Percentiles rank a stretch among this genome's conserved stretches.
These are phyloP conservation scores for Blennius ocellaris DNA, from an alignment of 2,113 vertebrate genomes.

Conservation along the genomic window DNA sequence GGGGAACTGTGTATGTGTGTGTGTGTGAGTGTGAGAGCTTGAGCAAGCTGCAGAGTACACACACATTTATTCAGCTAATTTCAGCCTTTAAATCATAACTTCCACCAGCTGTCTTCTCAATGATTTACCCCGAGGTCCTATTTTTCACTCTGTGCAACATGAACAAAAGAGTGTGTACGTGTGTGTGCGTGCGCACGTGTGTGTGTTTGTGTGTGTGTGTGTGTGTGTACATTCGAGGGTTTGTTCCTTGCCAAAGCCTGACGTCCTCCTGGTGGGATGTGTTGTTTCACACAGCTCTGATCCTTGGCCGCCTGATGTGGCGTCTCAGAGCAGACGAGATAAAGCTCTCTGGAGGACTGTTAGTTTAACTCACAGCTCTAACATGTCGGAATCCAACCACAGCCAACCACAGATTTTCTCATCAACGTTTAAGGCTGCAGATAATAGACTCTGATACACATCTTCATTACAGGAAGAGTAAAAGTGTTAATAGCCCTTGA, in stretches of 20 bases:
- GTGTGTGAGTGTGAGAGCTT: neutral
- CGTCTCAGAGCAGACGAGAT: slow-evolving; percentile 17
- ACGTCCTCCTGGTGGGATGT: slow-evolving; percentile 37
- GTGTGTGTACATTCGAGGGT: slow-evolving; percentile 12
- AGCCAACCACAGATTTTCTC: neutral
- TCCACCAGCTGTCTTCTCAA: slow-evolving; percentile 61
- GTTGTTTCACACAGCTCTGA: slow-evolving; percentile 38
- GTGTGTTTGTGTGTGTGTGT: slow-evolving; percentile 21
- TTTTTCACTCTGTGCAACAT: slow-evolving; percentile 44
- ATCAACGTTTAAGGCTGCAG: too few relatives aligned
- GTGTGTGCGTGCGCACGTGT: slow-evolving; percentile 39
- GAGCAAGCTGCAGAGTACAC: slow-evolving; percentile 22
- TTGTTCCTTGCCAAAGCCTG: slow-evolving; percentile 30
- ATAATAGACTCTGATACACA: too few relatives aligned
- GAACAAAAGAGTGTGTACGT: slow-evolving; percentile 3
- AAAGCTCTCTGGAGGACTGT: slow-evolving; percentile 2
- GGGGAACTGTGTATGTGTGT: slow-evolving; percentile 11
- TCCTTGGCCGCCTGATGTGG: slow-evolving; percentile 22
- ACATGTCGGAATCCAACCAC: neutral
- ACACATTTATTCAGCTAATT: slow-evolving; percentile 64
- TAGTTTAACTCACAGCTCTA: slow-evolving; percentile 2
- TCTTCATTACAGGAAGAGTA: too few relatives aligned
- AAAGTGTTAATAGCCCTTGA: too few relatives aligned
- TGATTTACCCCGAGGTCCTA: slow-evolving; percentile 44
- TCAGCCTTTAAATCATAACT: slow-evolving; percentile 75